Base-by-base conservation (phyloP, 1,140 invertebrate species). In the Xylocopa sonorina region DNA sequence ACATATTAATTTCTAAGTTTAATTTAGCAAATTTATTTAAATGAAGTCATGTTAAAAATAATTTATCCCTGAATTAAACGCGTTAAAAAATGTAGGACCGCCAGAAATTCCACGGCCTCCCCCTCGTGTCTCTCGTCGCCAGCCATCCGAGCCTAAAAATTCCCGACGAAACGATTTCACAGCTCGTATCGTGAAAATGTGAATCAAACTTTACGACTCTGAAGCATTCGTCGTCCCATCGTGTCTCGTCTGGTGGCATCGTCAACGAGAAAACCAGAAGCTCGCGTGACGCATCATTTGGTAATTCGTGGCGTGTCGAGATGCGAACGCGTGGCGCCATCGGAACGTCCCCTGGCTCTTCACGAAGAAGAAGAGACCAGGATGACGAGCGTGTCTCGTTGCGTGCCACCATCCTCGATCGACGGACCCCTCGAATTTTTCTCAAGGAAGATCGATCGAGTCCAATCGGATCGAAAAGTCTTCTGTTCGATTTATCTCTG, bases 231-330 rank as follows among this genome's bases (percentile, higher is more conserved):
- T 48, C 6, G 34, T 32, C 58, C 2, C 9, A 6, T 32, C 32
- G 9, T 24, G 24, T 34, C 69, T 2, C 29, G 60, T 41, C 38
- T 21, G 7, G 41, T 16, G 9, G 0, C 38, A 16, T 32, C 32
- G 24, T 2, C 38, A 27, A 27, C 62, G 73, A 55, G 66, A 32
- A 50, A 69, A 41, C 32, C 53, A 50, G 55, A 69, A 69, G 75
- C 64, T 46, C 51, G 73, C 10, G 71, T 77, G 75, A 77, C 75
- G 75, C 75, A 77, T 77, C 75, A 10, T 69, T 69, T 18, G 75
- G 53, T 60, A 77, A 77, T 77, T 34, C 53, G 27, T 60, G 66
- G 75, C 75, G 53, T 41, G 75, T 60, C 6, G 66, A 29, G 66
- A 69, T 69, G 41, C 75, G 75, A 77, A 77, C 53, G 64, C 75